Evolutionary conservation across 1,140 invertebrate species (phyloP), one percentile per base, ranked within the genome.

Genomic region (Lineus longissimus): DNA sequence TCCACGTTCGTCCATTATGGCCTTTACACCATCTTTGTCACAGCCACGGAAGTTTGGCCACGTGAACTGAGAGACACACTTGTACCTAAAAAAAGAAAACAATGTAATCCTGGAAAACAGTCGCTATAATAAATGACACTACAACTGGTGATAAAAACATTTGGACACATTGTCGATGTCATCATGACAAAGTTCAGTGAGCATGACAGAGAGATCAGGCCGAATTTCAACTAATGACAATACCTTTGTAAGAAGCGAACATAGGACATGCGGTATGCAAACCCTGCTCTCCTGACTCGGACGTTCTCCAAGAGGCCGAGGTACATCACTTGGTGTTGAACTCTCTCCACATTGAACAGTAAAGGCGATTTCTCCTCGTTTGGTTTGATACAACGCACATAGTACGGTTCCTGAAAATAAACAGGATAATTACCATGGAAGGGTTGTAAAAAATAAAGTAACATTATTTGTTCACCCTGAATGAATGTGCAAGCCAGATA

Each of bases 371-470:
- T 97, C 9, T 91, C 85, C 71, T 96, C 92, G 78, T 97, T 97
- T 13, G 95, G 94, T 78, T 98, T 98, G 67, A 96, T 71, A 73
- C 94, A 97, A 51, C 95, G 87, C n/a, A 97, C 92, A 83, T 97
- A 97, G 82, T 94, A 95, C 0, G 95, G 94, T 73, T 95, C 93
- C 84, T 83, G 55, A 25, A 62, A 36, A 58, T 7, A 54, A 27
- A 66, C n/a, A 61, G 0, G 59, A 64, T 17, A 54, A 15, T 19
- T 15, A 13, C 6, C 19, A 66, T 33, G n/a, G 15, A 29, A 25
- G 33, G 4, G 27, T 19, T 23, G 25, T 54, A 27, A 33, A 6
- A 63, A 33, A 25, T 25, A 41, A 30, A n/a, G 19, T 61, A 13
- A 19, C n/a, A n/a, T n/a, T n/a, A n/a, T n/a, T n/a, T n/a, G n/a